Conservation (phyloP, 2,888 invertebrate species). For the Heteromyza rotundicornis region DNA sequence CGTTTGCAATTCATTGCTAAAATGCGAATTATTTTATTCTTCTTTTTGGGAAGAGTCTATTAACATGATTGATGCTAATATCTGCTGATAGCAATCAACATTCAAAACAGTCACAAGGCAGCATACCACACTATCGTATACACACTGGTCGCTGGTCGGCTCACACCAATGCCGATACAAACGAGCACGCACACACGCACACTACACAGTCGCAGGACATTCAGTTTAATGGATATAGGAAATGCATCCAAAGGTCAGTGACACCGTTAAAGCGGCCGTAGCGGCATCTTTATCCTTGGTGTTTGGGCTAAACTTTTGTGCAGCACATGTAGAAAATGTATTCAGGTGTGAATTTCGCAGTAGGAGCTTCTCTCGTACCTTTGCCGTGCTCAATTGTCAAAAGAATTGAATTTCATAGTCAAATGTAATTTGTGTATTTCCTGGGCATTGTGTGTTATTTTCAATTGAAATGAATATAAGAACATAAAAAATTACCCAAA, state of each 20-base stretch:
- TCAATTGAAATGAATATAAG: too few species aligned
- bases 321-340: background rate
- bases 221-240: background rate
- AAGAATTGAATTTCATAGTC: too few species aligned
- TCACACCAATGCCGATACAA: slow-evolving; percentile 31
- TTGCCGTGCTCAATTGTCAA: too few species aligned
- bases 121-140: background rate
- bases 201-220: slow-evolving; percentile 37
- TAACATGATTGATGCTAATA: background rate
- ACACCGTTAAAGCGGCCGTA: slow-evolving; percentile 2
- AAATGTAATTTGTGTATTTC: too few species aligned
- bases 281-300: background rate
- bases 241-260: slow-evolving; percentile 12
- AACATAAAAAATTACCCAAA: too few species aligned
- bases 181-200: slow-evolving; percentile 21
- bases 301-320: background rate
- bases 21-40: too few species aligned
- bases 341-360: background rate
- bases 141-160: too few species aligned
- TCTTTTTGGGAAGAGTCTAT: too few species aligned
- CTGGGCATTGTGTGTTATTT: too few species aligned
- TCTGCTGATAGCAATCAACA: slow-evolving; percentile 16
- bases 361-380: too few species aligned
- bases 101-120: slow-evolving; percentile 30
- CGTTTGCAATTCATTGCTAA: too few species aligned